Evolutionary conservation across 1,140 invertebrate genomes (phyloP).

Genomic region (Bombus terrestris): DNA sequence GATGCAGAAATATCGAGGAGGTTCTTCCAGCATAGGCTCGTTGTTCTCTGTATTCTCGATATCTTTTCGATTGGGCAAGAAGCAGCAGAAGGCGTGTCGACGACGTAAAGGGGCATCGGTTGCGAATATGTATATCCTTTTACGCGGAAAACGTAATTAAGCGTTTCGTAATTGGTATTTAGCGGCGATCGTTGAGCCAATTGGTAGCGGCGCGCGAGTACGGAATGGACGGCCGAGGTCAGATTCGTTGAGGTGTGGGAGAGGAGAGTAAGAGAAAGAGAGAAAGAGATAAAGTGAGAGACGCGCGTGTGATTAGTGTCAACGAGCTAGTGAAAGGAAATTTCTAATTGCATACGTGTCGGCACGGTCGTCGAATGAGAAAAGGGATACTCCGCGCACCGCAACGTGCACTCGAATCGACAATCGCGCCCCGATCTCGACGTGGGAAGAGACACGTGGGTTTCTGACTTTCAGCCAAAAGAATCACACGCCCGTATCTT

Average conservation of each 20-base stretch:
- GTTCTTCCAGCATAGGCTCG: background rate
- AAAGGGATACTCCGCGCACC: constrained; percentile 2
- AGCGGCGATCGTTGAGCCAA: constrained; percentile 55
- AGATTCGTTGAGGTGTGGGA: constrained; percentile 48
- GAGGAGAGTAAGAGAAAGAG: background rate
- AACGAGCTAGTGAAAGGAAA: constrained; percentile 68
- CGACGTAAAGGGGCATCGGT: constrained; percentile 30
- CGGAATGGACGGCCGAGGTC: constrained; percentile 38
- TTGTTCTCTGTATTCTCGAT: background rate
- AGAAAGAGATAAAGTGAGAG: background rate
- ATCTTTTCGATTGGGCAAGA: background rate
- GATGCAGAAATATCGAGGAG: background rate
- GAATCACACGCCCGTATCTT: background rate
- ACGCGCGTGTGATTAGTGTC: constrained; percentile 63
- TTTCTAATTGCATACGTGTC: constrained; percentile 65
- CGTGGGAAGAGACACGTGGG: constrained; percentile 54
- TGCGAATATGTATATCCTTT: constrained; percentile 55
- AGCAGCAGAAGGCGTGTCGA: constrained; percentile 1
- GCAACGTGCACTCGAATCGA: constrained; percentile 44
- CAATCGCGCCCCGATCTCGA: constrained; percentile 30
- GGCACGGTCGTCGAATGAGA: constrained; percentile 37
- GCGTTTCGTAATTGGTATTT: constrained; percentile 64
- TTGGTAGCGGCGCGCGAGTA: constrained; percentile 10
- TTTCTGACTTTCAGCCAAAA: constrained; percentile 12
- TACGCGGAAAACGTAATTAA: constrained; percentile 60